phyloP scores from a whole-genome alignment of 37 sponge, comb jelly and placozoan species.

The Hexactinellida sp. region DNA sequence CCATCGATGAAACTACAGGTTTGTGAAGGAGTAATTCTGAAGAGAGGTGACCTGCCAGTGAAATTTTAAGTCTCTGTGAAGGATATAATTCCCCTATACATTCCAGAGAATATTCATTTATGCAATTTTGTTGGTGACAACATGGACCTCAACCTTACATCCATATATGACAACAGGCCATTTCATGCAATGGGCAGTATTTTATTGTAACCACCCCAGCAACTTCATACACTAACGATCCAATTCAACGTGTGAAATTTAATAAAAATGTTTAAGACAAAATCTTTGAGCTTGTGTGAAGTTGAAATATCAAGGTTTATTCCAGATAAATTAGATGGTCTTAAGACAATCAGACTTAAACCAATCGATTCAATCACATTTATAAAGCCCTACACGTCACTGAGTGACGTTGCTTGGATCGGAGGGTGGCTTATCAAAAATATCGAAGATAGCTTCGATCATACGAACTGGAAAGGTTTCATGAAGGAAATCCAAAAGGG shows the following conservation, averaged over 20 bases:
- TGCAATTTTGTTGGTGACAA: slow-evolving; percentile 23
- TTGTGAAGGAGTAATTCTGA: neutral
- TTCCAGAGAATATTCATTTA: no score
- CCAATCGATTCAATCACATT: neutral
- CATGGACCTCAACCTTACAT: slow-evolving; percentile 18
- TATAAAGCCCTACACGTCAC: neutral
- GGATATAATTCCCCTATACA: no score
- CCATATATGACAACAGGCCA: slow-evolving; percentile 10
- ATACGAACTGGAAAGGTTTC: slow-evolving; percentile 20
- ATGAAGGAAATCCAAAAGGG: neutral
- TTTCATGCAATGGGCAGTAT: slow-evolving; percentile 26
- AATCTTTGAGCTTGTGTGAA: neutral
- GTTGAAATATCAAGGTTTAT: neutral
- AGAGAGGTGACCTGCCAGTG: no score
- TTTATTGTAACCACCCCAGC: slow-evolving; percentile 21
- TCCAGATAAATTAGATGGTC: neutral
- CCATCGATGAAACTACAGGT: neutral
- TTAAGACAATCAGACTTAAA: neutral
- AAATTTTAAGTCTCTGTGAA: no score
- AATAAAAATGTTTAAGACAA: neutral
- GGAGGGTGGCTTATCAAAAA: neutral
- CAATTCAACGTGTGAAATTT: neutral
- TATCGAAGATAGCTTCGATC: neutral
- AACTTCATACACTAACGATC: neutral
- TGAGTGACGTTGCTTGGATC: neutral